These are phyloP conservation scores for Nothoprocta perdicaria DNA, from an alignment of 2,113 vertebrate genomes.

Conservation along the genomic window DNA sequence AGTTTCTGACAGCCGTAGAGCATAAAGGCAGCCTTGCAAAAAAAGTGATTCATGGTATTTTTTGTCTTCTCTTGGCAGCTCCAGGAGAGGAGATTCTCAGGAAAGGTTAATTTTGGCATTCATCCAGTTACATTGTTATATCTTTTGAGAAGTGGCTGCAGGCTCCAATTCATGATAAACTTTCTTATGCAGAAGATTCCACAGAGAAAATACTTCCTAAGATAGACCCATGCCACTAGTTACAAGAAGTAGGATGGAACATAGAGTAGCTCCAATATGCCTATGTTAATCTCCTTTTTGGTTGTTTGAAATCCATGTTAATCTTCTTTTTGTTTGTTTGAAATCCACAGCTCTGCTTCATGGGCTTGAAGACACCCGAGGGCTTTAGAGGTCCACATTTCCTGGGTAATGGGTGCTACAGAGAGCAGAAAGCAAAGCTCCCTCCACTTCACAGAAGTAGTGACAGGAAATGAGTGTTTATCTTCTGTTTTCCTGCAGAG, in stretches of 20 bases:
- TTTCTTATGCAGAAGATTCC: not conserved
- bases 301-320: not conserved
- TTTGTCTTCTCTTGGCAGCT: not conserved
- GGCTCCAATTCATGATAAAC: not conserved
- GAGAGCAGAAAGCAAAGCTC: not conserved
- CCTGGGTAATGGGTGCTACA: not conserved
- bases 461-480: not conserved
- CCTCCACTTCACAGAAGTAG: not conserved
- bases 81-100: not conserved
- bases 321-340: not conserved
- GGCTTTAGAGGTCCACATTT: not conserved
- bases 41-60: not conserved
- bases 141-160: not conserved
- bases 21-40: not conserved
- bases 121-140: not conserved
- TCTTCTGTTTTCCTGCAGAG: not conserved
- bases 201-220: not conserved
- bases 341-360: fast-evolving
- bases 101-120: not conserved
- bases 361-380: not conserved
- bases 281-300: not conserved
- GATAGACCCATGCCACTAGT: not conserved
- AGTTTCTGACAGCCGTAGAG: not conserved
- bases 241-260: not conserved
- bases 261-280: not conserved